Base-by-base conservation (phyloP, 2,797 vertebrate genomes). In the Onychomys torridus region DNA sequence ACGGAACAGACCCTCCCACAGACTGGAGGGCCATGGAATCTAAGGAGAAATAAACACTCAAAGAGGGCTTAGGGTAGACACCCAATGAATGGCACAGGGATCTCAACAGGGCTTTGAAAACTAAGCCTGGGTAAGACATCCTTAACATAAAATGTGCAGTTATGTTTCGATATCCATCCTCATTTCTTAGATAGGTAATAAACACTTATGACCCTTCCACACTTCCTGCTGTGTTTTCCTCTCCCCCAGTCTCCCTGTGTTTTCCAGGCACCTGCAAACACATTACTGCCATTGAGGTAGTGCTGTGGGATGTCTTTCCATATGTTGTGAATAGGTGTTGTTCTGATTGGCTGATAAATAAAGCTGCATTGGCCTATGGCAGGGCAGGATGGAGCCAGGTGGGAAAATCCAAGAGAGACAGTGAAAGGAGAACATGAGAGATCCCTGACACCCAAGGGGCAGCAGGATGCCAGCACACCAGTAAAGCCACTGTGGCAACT, bases 201-300 rank as follows among this genome's bases (percentile, higher is more conserved):
- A 34, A 57, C 1, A 37, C 6, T 0, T 5, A 10, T 9, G 37
- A n/a, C 3, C 2, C n/a, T 13, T 37, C 0, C 7, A 67, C 32
- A 0, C 5, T 9, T 21, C 40, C 1, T 8, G 27, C 27, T 73
- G 37, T 32, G 0, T 1, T 9, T 23, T 4, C 2, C 23, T 57
- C 12, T 2, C 40, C 32, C 2, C 37, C 17, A 16, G 0, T 3
- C 2, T 7, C 43, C 10, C 32, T 29, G 25, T 21, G 57, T 78
- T 32, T 17, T 14, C 67, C 23, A 13, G 27, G 32, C 13, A 16
- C 13, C 9, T 1, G 1, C n/a, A 7, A 5, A 5, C 7, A 5
- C 13, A 0, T 21, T 76, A 34, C 29, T 9, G 1, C 52, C 11
- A 3, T 40, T 25, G 5, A 55, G 16, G 55, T 52, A 52, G 52